Base-by-base conservation (phyloP, 2,888 invertebrate genomes). In the Drosophila robusta region DNA sequence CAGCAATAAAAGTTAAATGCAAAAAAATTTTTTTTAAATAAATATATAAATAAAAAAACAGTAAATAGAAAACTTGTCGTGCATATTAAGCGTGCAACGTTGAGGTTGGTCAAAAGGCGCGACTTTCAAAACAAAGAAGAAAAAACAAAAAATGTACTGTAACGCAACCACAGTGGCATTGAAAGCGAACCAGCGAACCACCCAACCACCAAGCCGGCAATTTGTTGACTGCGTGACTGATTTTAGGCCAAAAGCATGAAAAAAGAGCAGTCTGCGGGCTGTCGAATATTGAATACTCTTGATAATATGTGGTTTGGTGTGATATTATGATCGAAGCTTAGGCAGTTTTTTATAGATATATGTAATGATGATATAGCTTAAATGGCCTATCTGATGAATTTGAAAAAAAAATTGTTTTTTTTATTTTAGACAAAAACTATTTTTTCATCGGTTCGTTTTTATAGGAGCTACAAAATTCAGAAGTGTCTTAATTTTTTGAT, bases 41-140 rank as follows among this genome's bases (percentile, higher is more conserved):
- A 39, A 50, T 14, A 50, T 12, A 63, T 29, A 29, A 58, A 64
- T 26, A 50, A 65, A 76, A 61, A 67, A 64, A 77, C 55, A 58
- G 69, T 51, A 52, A 70, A 70, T 69, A 63, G 70, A 65, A 55
- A 68, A 63, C 76, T 49, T 54, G 74, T 50, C 65, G 51, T 71
- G 83, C 80, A 87, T 83, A 75, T 68, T 77, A 84, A 81, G 32
- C 38, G 54, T 12, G 24, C 14, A 14, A 56, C 64, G 75, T 82
- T 87, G 83, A 80, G 83, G 86, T 65, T 84, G 86, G 88, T 87
- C 83, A 84, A 80, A 85, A 81, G 61, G 39, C 69, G 61, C 46
- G 52, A 72, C 78, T 80, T 75, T 80, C 75, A 69, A 80, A 64
- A 64, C 57, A 49, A 34, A 22, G n/a, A n/a, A 54, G 18, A 24